Conservation (phyloP, 1,140 invertebrate genomes). For the Drosophila micromelanica region DNA sequence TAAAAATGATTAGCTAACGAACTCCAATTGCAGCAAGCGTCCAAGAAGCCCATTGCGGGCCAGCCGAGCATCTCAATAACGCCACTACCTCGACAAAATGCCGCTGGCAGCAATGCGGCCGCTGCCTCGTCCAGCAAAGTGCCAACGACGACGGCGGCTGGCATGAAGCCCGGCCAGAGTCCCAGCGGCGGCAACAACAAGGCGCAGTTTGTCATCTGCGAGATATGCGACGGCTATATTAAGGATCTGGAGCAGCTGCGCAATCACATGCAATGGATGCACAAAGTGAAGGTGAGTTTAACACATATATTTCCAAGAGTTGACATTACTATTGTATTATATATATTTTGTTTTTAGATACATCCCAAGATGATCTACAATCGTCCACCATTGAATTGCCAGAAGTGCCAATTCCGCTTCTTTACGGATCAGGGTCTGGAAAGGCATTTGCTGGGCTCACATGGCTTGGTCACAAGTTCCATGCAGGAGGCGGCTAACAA, state of each 20-base stretch:
- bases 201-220: constrained; percentile 95
- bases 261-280: constrained; percentile 98
- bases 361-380: constrained; percentile 98
- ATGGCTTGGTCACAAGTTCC: constrained; percentile 96
- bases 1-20: not conserved
- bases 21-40: constrained; percentile 45
- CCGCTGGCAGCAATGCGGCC: constrained; percentile 60
- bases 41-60: constrained; percentile 85
- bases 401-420: constrained; percentile 95
- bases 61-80: constrained; percentile 96
- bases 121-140: constrained; percentile 85
- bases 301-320: constrained; percentile 8
- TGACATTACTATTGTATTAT: no score
- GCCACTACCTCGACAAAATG: constrained; percentile 90
- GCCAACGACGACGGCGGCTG: constrained; percentile 84
- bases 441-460: constrained; percentile 95
- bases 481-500: constrained; percentile 98
- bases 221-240: constrained; percentile 97
- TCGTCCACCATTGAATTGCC: constrained; percentile 96
- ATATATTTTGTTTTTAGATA: constrained; percentile 86
- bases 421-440: constrained; percentile 93
- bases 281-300: constrained; percentile 91
- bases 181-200: constrained; percentile 86
- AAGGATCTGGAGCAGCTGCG: constrained; percentile 96
- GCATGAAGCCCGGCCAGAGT: constrained; percentile 85